Evolutionary conservation across 2,888 invertebrate genomes (phyloP).

Genomic region (Megamerina dolium): DNA sequence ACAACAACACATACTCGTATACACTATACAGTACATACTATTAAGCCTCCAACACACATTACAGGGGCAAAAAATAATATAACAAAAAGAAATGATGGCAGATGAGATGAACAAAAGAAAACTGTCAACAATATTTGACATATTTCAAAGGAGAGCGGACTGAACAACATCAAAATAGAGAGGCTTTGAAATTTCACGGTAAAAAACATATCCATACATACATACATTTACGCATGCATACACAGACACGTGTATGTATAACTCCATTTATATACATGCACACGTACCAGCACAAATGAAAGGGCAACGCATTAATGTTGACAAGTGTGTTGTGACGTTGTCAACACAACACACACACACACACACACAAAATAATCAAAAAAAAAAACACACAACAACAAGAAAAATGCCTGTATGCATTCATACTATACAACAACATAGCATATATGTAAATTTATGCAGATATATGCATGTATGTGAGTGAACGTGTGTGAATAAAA

Average conservation of each 20-base stretch:
- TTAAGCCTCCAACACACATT: background rate
- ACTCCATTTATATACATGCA: no score
- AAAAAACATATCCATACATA: background rate
- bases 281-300: no score
- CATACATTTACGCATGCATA: background rate
- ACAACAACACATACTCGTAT: background rate
- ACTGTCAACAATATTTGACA: conserved; percentile 15
- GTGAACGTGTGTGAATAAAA: no score
- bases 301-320: no score
- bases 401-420: no score
- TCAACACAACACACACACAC: background rate
- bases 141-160: background rate
- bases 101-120: conserved; percentile 7
- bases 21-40: background rate
- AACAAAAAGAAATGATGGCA: background rate
- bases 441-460: no score
- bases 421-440: no score
- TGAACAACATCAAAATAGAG: background rate
- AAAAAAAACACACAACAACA: background rate
- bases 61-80: background rate
- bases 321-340: no score
- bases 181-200: background rate
- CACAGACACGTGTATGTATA: background rate
- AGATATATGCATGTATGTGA: no score
- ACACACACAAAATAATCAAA: background rate